Evolutionary conservation across 2,113 vertebrate species (phyloP).

Genomic region (Oreochromis spilurus): DNA sequence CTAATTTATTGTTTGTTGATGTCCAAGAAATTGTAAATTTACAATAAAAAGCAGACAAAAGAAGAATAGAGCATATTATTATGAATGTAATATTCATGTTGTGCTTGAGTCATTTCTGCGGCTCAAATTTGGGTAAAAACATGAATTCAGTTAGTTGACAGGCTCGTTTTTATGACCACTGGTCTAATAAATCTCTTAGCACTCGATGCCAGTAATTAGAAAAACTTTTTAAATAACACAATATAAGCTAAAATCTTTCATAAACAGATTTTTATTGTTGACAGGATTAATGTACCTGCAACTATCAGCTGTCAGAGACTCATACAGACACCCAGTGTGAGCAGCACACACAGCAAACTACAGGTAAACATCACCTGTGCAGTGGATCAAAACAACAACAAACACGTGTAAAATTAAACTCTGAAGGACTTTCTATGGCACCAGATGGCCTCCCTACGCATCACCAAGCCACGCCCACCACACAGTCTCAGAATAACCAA

Average conservation of each 20-base stretch:
- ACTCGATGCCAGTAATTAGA: not conserved
- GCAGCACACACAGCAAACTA: not conserved
- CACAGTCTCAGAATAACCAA: slow-evolving; percentile 18
- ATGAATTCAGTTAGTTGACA: not conserved
- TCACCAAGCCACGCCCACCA: slow-evolving; percentile 1
- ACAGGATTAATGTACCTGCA: not conserved
- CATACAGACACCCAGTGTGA: not conserved
- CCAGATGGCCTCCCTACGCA: slow-evolving; percentile 2
- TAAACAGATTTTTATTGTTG: not conserved
- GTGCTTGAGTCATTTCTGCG: not conserved
- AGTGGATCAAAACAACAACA: not conserved
- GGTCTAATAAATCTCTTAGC: not conserved
- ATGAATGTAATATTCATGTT: not conserved
- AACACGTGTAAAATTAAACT: not conserved
- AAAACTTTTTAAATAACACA: not conserved
- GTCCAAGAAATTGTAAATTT: not conserved
- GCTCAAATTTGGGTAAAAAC: not conserved
- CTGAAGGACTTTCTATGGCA: not conserved
- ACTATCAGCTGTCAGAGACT: not conserved
- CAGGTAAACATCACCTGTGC: not conserved
- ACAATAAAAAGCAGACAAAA: not conserved
- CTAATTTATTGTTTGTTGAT: not conserved
- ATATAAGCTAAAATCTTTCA: not conserved
- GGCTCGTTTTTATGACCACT: not conserved
- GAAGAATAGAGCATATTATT: not conserved